These are phyloP conservation scores for Eolophus roseicapilla DNA, from an alignment of 2,113 vertebrate species.

Conservation along the genomic window DNA sequence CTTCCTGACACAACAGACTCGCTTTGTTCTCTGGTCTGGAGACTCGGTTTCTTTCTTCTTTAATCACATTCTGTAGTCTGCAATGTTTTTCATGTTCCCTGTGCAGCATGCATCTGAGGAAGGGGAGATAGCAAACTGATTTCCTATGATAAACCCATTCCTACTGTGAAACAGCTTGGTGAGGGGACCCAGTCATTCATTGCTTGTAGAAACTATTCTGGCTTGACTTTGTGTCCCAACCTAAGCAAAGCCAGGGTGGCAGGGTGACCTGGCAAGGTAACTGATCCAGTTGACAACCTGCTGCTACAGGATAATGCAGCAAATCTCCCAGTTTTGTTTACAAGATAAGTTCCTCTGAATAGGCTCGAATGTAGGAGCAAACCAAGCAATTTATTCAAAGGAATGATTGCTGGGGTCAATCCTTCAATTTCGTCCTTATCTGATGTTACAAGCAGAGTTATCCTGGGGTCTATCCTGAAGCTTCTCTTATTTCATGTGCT, in stretches of 20 bases:
- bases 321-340: neutral
- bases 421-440: neutral
- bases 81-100: neutral
- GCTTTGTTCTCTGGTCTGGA: neutral
- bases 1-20: neutral
- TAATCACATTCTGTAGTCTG: neutral
- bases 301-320: neutral
- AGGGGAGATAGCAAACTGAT: neutral
- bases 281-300: neutral
- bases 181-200: accelerated
- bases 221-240: neutral
- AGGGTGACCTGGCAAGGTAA: neutral
- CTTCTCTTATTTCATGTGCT: neutral
- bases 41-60: neutral
- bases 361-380: neutral
- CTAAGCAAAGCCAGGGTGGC: neutral
- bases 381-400: neutral
- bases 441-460: neutral
- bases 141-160: neutral
- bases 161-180: neutral
- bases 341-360: neutral
- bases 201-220: neutral
- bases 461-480: neutral
- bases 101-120: neutral
- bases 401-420: neutral